Percentiles rank a stretch among this genome's conserved stretches.
Conservation (phyloP, 2,797 vertebrate species). For the Cyprinodon diabolis region DNA sequence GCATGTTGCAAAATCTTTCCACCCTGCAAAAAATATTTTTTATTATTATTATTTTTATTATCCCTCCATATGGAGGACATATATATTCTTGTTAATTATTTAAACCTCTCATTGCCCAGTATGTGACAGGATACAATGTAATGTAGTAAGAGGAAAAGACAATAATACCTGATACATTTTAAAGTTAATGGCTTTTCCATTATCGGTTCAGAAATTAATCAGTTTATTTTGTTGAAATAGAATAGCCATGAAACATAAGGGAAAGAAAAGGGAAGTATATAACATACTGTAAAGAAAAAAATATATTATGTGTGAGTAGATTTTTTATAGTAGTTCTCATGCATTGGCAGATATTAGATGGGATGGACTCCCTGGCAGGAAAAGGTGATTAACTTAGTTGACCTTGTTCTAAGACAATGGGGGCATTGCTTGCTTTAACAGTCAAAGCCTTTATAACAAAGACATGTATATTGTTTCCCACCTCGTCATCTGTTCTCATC, state of each 20-base stretch:
- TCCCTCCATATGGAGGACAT: background rate
- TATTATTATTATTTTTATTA: no score
- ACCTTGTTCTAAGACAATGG: conserved; percentile 47
- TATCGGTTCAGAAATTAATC: background rate
- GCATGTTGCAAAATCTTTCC: background rate
- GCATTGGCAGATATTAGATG: conserved; percentile 11
- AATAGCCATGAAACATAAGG: background rate
- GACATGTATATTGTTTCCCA: background rate
- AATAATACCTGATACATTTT: background rate
- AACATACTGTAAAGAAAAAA: background rate
- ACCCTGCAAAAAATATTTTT: background rate
- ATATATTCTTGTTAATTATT: background rate
- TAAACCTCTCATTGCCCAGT: background rate
- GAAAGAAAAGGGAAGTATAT: background rate
- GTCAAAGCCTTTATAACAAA: conserved; percentile 32
- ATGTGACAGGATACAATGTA: background rate
- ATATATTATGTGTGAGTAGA: conserved; percentile 16
- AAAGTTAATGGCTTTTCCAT: background rate
- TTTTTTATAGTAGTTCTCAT: conserved; percentile 19
- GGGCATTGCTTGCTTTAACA: conserved; percentile 8
- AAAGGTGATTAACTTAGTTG: conserved; percentile 30
- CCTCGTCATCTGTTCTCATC: conserved; percentile 16
- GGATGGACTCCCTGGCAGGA: conserved; percentile 16
- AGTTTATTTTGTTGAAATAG: background rate
- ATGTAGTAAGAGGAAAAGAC: background rate